Evolutionary conservation across 2,888 invertebrate species (phyloP), one percentile per base, ranked within the genome.

Genomic region (Phorcus lineatus): DNA sequence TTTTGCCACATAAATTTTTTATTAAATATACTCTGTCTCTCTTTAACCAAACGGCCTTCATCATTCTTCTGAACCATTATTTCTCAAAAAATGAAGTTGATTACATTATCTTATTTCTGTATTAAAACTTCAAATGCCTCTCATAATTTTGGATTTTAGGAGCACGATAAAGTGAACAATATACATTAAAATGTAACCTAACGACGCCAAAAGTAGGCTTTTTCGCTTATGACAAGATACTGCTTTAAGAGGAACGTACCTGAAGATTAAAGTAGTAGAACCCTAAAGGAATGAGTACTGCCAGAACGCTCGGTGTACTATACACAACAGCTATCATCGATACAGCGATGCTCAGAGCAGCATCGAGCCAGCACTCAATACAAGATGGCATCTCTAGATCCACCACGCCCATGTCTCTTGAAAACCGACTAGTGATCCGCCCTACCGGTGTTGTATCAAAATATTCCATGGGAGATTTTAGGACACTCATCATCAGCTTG

Each of bases 361-460:
- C 28, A 19, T 74, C 70, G 19, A 40, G n/a, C 36, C 70, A 74
- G 13, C 16, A 17, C 19, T 74, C 70, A 16, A 74, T 28, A n/a
- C 70, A 36, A n/a, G 17, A 74, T 6, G 70, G 70, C 31, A 74
- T 22, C 17, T 74, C 70, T n/a, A 19, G 11, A 22, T 74, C 70
- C 9, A 40, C 40, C 40, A 36, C 36, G 13, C 36, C 70, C 17
- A 74, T 74, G 70, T 74, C 70, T 74, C 70, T 28, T 22, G 70
- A 74, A 19, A 74, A 74, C 17, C 36, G 70, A 40, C 19, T 40
- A 11, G 70, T 74, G 9, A 74, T 74, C 19, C 47, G 36, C 2
- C 70, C 70, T n/a, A 47, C 36, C 16, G 70, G 70, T n/a, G 70
- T 74, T n/a, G 70, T 74, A 16, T 74, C 70, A 47, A 74, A 74